Conservation (phyloP, 1,140 invertebrate genomes). For the Bombus confusus region DNA sequence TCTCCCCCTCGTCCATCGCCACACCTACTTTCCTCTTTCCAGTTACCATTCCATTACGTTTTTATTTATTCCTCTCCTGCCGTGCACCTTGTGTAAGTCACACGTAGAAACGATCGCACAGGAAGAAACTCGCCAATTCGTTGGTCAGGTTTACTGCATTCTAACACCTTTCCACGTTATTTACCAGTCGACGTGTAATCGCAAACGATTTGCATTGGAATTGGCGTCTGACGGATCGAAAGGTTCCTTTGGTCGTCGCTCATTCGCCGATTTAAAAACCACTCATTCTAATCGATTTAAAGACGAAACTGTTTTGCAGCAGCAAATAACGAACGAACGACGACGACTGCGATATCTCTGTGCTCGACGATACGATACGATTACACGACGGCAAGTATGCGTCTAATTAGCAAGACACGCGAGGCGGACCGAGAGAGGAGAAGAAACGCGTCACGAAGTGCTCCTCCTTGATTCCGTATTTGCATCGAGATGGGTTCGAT, state of each 20-base stretch:
- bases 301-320: background rate
- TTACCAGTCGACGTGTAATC: background rate
- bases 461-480: background rate
- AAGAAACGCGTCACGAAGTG: background rate
- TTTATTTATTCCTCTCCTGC: background rate
- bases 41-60: background rate
- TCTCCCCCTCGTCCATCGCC: background rate
- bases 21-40: slow-evolving; percentile 7
- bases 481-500: slow-evolving; percentile 36
- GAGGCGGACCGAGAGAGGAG: background rate
- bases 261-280: background rate
- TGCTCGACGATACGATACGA: background rate
- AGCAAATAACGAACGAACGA: background rate
- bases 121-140: background rate
- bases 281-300: background rate
- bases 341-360: background rate
- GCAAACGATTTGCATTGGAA: background rate
- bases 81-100: background rate
- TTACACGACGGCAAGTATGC: background rate
- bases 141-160: background rate
- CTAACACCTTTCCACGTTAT: background rate
- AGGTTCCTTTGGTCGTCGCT: background rate
- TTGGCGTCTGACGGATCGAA: background rate
- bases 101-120: background rate
- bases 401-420: slow-evolving; percentile 14